Percentiles rank a stretch among this genome's conserved stretches.
phyloP scores from a whole-genome alignment of 2,888 invertebrate species.

The Sphecodes monilicornis region DNA sequence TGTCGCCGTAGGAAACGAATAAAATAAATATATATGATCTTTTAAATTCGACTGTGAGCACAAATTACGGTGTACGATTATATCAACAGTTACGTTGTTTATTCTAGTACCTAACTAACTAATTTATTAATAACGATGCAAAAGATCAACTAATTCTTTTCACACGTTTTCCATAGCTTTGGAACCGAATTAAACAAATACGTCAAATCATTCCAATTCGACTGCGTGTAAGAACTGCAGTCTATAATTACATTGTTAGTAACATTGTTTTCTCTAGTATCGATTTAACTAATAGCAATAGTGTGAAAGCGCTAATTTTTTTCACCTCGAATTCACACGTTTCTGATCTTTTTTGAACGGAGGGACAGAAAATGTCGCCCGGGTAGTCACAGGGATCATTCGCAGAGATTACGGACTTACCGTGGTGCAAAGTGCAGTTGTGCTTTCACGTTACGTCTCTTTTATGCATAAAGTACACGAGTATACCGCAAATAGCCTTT shows the following conservation, averaged over 20 bases:
- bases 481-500: conserved; percentile 71
- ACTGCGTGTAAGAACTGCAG: too few species aligned
- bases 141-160: neutral
- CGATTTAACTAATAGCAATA: neutral
- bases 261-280: neutral
- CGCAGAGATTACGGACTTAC: conserved; percentile 48
- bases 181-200: too few species aligned
- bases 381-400: conserved; percentile 48
- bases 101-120: neutral
- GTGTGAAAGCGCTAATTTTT: neutral
- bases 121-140: neutral
- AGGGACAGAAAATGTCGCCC: neutral
- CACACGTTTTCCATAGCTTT: neutral
- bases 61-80: neutral
- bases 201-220: too few species aligned
- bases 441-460: conserved; percentile 70
- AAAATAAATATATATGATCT: neutral
- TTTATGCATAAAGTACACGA: conserved; percentile 68
- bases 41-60: neutral
- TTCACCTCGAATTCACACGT: neutral
- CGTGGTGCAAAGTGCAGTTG: conserved; percentile 44
- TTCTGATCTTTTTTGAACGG: neutral
- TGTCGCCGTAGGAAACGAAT: neutral
- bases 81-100: neutral
- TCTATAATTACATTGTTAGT: neutral